Evolutionary conservation across 2,797 vertebrate species (phyloP).

Genomic region (Anguilla megastoma): DNA sequence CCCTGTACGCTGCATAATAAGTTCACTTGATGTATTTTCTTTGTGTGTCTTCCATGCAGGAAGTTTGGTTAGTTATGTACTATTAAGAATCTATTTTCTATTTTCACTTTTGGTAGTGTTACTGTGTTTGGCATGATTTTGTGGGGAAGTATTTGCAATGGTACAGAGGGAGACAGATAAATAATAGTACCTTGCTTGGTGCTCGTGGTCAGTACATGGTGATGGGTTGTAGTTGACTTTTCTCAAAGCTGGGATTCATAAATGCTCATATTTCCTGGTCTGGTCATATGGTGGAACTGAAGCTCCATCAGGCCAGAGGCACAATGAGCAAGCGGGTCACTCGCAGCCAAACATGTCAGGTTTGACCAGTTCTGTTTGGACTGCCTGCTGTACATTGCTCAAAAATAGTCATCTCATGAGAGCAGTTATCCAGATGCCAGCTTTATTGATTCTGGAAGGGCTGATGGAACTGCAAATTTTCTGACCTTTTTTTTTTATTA

Average conservation of each 20-base stretch:
- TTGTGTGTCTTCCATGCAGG: neutral
- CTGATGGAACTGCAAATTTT: neutral
- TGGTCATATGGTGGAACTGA: neutral
- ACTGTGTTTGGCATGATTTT: neutral
- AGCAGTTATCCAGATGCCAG: neutral
- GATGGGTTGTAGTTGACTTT: too few species aligned
- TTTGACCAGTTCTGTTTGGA: neutral
- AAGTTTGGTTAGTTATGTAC: neutral
- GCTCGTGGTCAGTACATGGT: neutral
- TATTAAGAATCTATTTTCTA: conserved; percentile 20
- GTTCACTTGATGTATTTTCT: neutral
- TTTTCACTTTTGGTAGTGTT: neutral
- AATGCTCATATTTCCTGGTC: too few species aligned
- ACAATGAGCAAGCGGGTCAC: neutral
- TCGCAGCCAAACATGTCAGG: neutral
- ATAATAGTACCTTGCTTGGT: conserved; percentile 30
- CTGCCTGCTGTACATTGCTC: neutral
- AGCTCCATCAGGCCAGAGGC: neutral
- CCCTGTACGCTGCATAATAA: neutral
- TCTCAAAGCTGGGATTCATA: neutral
- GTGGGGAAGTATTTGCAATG: conserved; percentile 23
- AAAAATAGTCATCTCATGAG: neutral
- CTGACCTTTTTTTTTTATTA: neutral
- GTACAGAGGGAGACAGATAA: conserved; percentile 17
- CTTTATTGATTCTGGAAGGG: neutral